A percentile compares a stretch with the other conserved stretches of the same genome.
phyloP scores from a whole-genome alignment of 2,888 invertebrate genomes.

The Drosophila nr. perissopoda region DNA sequence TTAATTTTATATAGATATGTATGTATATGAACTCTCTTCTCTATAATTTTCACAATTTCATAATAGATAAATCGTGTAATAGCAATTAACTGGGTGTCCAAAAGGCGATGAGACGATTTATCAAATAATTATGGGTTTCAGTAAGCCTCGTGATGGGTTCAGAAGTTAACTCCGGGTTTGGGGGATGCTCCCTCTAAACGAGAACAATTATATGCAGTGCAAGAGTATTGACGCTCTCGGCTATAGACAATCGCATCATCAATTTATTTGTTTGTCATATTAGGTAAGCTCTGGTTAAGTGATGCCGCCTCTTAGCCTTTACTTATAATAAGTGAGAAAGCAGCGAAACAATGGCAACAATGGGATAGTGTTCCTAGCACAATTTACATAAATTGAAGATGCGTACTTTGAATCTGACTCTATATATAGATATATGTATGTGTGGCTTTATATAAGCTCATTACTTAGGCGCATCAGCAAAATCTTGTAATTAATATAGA shows the following conservation, averaged over 20 bases:
- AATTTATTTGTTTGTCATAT: constrained; percentile 1
- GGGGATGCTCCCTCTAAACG: constrained; percentile 21
- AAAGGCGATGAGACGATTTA: constrained; percentile 8
- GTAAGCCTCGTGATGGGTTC: constrained; percentile 20
- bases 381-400: constrained; percentile 20
- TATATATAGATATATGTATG: not conserved
- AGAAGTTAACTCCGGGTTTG: constrained; percentile 34
- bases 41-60: constrained; percentile 51
- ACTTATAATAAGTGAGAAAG: constrained; percentile 15
- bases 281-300: constrained; percentile 24
- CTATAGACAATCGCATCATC: not conserved
- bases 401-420: constrained; percentile 1
- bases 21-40: not conserved
- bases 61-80: constrained; percentile 71
- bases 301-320: not conserved
- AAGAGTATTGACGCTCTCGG: not conserved
- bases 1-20: not conserved
- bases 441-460: not conserved
- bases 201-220: constrained; percentile 8
- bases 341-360: constrained; percentile 29
- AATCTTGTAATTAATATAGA: constrained; percentile 36
- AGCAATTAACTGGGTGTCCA: constrained; percentile 50
- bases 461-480: not conserved
- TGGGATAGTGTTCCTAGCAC: not conserved
- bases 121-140: constrained; percentile 26